Evolutionary conservation across 2,797 vertebrate genomes (phyloP).

Genomic region (Cephalopachus bancanus): DNA sequence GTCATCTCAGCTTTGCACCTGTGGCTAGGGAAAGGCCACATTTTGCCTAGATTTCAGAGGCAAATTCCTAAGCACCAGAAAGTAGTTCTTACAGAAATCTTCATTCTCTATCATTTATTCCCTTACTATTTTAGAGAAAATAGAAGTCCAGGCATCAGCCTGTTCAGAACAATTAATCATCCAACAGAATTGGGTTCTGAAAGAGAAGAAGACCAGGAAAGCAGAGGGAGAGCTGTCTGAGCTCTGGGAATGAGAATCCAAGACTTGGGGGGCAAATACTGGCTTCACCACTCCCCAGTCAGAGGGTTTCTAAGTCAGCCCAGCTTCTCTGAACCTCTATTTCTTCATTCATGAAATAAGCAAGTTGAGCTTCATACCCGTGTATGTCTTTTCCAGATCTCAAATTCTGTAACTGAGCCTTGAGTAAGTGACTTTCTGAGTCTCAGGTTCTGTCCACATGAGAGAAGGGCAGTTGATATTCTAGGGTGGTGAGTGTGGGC

Average conservation of each 20-base stretch:
- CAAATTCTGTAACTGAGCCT: neutral
- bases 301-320: neutral
- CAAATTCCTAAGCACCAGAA: conserved; percentile 1
- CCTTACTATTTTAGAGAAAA: neutral
- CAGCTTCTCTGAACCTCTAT: neutral
- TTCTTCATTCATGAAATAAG: neutral
- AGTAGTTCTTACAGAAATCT: neutral
- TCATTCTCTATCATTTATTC: neutral
- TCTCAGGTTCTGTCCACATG: neutral
- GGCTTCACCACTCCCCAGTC: neutral
- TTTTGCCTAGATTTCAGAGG: neutral
- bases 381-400: neutral
- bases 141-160: neutral
- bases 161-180: neutral
- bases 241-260: neutral
- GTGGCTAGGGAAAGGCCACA: neutral
- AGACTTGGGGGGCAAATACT: neutral
- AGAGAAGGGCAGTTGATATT: neutral
- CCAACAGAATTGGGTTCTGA: neutral
- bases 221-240: neutral
- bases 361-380: neutral
- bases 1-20: neutral
- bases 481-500: neutral
- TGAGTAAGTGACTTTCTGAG: neutral
- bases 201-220: too few relatives aligned